These are phyloP conservation scores for Ara ararauna DNA, from an alignment of 2,797 vertebrate genomes.

Conservation along the genomic window DNA sequence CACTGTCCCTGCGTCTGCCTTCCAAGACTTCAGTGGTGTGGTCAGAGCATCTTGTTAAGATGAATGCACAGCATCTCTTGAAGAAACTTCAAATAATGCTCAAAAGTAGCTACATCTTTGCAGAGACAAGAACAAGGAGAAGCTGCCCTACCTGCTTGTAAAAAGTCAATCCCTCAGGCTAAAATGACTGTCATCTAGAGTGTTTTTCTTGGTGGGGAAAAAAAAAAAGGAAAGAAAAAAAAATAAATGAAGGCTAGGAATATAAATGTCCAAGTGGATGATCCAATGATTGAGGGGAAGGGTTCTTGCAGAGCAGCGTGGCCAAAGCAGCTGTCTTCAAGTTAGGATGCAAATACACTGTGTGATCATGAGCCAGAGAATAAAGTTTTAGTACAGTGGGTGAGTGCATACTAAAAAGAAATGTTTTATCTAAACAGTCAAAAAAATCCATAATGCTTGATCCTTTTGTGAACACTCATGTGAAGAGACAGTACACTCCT, in stretches of 20 bases:
- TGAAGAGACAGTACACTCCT: background rate
- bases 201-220: background rate
- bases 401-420: background rate
- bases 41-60: background rate
- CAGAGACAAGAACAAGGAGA: background rate
- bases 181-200: background rate
- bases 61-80: background rate
- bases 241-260: background rate
- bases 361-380: background rate
- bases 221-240: background rate
- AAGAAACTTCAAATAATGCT: background rate
- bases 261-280: background rate
- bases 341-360: background rate
- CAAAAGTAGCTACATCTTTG: background rate
- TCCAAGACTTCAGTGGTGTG: too few species aligned
- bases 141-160: background rate
- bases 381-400: background rate
- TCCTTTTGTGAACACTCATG: background rate
- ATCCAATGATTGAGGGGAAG: background rate
- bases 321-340: background rate
- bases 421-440: background rate
- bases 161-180: background rate
- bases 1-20: too few species aligned
- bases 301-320: rapidly evolving
- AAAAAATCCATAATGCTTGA: background rate